Conservation (phyloP, 30 jellyfish, hydroid and myxozoan genomes). For the Chrysaora quinquecirrha region DNA sequence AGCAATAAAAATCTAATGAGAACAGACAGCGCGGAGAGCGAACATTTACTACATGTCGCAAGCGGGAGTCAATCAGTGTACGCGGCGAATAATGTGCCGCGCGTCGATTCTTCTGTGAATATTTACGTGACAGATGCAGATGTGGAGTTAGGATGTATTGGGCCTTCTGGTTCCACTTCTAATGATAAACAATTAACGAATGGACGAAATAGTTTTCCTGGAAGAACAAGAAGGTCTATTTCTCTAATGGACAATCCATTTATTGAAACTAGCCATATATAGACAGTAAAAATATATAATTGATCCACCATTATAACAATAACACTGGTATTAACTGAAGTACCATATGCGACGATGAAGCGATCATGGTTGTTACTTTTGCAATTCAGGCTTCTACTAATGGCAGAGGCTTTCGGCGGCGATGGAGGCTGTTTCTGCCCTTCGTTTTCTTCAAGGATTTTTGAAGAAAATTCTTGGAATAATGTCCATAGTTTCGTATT, state of each 20-base stretch:
- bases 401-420: too few species aligned
- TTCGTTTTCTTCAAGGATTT: too few species aligned
- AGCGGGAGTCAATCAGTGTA: neutral
- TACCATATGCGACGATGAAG: too few species aligned
- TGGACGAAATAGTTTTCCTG: constrained; percentile 30
- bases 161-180: neutral
- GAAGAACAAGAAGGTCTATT: constrained; percentile 30
- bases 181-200: constrained; percentile 11
- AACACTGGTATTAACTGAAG: too few species aligned
- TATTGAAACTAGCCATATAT: neutral
- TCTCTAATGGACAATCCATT: constrained; percentile 51
- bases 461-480: too few species aligned
- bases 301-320: too few species aligned
- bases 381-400: too few species aligned
- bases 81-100: neutral
- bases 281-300: too few species aligned
- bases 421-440: too few species aligned
- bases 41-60: constrained; percentile 5
- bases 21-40: constrained; percentile 56
- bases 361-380: too few species aligned
- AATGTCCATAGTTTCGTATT: too few species aligned
- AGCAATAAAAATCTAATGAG: constrained; percentile 47
- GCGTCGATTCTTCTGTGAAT: constrained; percentile 54
- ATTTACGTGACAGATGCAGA: constrained; percentile 60
- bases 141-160: constrained; percentile 1